Percentiles rank a stretch among this genome's conserved stretches.
phyloP scores from a whole-genome alignment of 2,797 vertebrate species.

The Pseudochaenichthys georgianus region DNA sequence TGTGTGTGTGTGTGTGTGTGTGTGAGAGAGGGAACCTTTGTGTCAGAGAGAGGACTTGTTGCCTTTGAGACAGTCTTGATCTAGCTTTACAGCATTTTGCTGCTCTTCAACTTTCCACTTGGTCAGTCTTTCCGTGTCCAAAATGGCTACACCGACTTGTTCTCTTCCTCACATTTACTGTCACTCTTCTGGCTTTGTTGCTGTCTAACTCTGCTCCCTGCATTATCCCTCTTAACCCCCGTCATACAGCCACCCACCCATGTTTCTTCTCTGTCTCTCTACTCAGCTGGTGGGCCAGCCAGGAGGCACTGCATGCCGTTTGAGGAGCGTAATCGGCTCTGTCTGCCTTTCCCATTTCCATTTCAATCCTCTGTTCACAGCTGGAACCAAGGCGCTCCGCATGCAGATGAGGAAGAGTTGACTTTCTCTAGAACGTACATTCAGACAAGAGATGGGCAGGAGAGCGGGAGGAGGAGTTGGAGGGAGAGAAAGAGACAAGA shows the following conservation, averaged over 20 bases:
- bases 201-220: slow-evolving; percentile 33
- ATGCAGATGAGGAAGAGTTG: slow-evolving; percentile 78
- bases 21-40: no score
- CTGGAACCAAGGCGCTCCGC: slow-evolving; percentile 76
- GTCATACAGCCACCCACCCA: slow-evolving; percentile 20
- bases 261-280: slow-evolving; percentile 26
- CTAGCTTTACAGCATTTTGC: slow-evolving; percentile 25
- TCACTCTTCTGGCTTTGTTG: slow-evolving; percentile 30
- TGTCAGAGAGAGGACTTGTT: no score
- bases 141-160: neutral
- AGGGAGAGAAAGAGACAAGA: neutral
- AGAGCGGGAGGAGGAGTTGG: neutral
- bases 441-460: slow-evolving; percentile 24
- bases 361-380: slow-evolving; percentile 84
- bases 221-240: slow-evolving; percentile 26
- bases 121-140: neutral
- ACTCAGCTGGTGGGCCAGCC: slow-evolving; percentile 67
- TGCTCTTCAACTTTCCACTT: slow-evolving; percentile 3
- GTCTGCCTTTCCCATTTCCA: slow-evolving; percentile 79
- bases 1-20: no score
- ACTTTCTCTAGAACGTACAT: slow-evolving; percentile 32
- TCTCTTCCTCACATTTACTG: slow-evolving; percentile 27
- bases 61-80: slow-evolving; percentile 4
- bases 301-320: slow-evolving; percentile 63
- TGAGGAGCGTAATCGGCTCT: slow-evolving; percentile 73